Evolutionary conservation across 2,888 invertebrate species (phyloP), one percentile per base, ranked within the genome.

Genomic region (Chromoteleia sp.): DNA sequence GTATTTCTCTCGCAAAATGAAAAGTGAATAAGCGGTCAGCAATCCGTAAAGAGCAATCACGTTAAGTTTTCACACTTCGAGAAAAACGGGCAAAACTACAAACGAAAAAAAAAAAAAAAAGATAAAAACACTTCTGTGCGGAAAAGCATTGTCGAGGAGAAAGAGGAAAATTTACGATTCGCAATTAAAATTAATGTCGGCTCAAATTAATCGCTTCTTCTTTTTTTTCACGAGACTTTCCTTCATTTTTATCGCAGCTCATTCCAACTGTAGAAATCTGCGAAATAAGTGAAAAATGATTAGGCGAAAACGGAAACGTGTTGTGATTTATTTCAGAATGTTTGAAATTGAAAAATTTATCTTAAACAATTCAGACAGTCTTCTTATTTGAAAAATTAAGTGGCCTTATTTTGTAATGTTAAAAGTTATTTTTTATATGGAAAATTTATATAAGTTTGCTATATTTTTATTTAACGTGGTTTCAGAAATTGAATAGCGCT

Each of bases 21-120:
- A 74, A 68, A 74, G 67, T 68, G 61, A 14, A 65, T 56, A 48
- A 45, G 43, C 45, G 58, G 71, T 65, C 65, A 71, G 58, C 71
- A 58, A 71, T 78, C 78, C 65, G 71, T 39, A 63, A 71, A 70
- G 48, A 63, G 67, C 36, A 43, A 73, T 41, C 52, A 33, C 50
- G 68, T 70, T 39, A 29, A 17, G 45, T 71, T 65, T 61, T 75
- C 65, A 43, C 75, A 67, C 65, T 52, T 61, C 12, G 36, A 10
- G 45, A 70, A 70, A 36, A 56, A 1, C 21, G 7, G 3, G 15
- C 6, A 67, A 15, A 19, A 7, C 2, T 19, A 12, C 14, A 12
- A 59, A 59, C 39, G 58, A 39, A 5, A 6, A 8, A 14, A 12
- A 10, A 21, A 25, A 45, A 48, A 70, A 59, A n/a, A n/a, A n/a